Base-by-base conservation (phyloP, 2,113 vertebrate species). In the Callithrix jacchus region DNA sequence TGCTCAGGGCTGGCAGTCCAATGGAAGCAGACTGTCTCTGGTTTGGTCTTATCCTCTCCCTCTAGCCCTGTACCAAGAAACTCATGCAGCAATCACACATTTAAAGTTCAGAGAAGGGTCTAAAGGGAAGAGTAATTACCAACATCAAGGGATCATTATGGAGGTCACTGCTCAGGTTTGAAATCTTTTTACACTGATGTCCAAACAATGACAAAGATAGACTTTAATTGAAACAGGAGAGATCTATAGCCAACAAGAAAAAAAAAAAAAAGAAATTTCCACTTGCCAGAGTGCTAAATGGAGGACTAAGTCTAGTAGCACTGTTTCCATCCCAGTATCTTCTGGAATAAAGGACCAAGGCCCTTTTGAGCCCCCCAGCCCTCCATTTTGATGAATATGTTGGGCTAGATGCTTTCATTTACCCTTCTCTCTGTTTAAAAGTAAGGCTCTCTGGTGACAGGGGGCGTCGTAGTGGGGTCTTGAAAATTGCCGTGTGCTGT, bases 241-340 rank as follows among this genome's bases (percentile, higher is more conserved):
- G 32, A 45, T 32, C 56, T 49, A 47, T 23, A 73, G 56, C 27
- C 40, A 74, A 35, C 13, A 32, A 76, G 18, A 47, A 85, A 80
- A 79, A n/a, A 64, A 87, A 32, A 82, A 17, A 54, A 84, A 79
- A 70, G 52, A 71, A 88, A 64, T 89, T 70, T 56, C 70, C 66
- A 64, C 21, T 40, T 81, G 74, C 66, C 30, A 40, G 21, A 49
- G 13, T 25, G 61, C 56, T 35, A 10, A 84, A 52, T 54, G 14
- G 52, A n/a, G n/a, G 17, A 35, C 47, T 1, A 68, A 86, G 17
- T 23, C 20, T 64, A 35, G n/a, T 87, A n/a, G 30, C 6, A 85
- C 68, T 40, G 49, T 40, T 66, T 70, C 10, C 27, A 6, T 18
- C 12, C 37, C 54, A 35, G 23, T 14, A 18, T 91, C 30, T 90